Evolutionary conservation across 2,797 vertebrate genomes (phyloP), one percentile per base, ranked within the genome.

Genomic region (Oreochromis mossambicus): DNA sequence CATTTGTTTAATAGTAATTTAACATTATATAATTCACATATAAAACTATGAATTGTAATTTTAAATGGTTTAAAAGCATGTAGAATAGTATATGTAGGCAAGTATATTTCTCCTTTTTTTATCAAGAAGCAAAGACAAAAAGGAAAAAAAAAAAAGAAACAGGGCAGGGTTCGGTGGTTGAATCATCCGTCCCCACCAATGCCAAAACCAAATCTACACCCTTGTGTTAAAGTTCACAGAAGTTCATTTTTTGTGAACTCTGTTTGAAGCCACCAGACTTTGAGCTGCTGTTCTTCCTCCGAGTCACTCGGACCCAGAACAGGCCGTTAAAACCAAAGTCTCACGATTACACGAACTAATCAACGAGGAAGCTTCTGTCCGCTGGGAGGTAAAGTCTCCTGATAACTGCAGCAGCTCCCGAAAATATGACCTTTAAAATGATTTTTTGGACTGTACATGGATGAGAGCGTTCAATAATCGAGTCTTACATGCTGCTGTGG

Each of bases 391-490:
- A 8, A 66, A 38, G 4, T 70, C 3, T 70, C 38, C 63, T 2
- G 63, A 43, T 15, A 43, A 24, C n/a, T 26, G 38, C 38, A 43
- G 13, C 3, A 43, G n/a, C 2, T 24, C n/a, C 36, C 24, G 9
- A 2, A 24, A 43, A 43, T 13, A 38, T 15, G 63, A 68, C 12
- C n/a, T 43, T 43, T 15, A 43, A 6, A 9, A 21, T 15, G 1
- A 68, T 9, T 15, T 8, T 43, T 10, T 46, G n/a, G 8, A 17
- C 13, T 10, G 5, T 10, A 26, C 21, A 4, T 70, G 14, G 3
- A 46, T 10, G 5, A 26, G 66, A 0, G 5, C 1, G 7, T 38
- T 3, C 19, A 13, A 2, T 1, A 26, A 10, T 2, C 5, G 2
- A 13, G 12, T 66, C 36, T 21, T 1, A 21, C 12, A 21, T 24